Evolutionary conservation across 2,888 invertebrate genomes (phyloP), one percentile per base, ranked within the genome.

Genomic region (Chloromyia formosa): DNA sequence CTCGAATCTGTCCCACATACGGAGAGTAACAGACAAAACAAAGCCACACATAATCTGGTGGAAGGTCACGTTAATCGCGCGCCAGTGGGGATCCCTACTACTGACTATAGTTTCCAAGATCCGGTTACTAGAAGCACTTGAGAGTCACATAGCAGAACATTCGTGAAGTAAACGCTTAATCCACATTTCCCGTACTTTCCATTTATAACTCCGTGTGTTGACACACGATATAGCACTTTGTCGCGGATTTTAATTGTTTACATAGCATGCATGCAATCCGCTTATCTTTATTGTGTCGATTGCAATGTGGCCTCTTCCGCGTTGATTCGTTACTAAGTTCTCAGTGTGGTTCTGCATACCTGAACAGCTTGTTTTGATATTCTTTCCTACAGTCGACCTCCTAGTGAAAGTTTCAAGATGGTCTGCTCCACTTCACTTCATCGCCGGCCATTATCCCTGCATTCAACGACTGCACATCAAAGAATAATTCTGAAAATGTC

Each of bases 1-100:
- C 62, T 14, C 40, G 40, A 9, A 42, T 62, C 40, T 40, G 40
- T n/a, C 40, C 49, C 45, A 49, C 66, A 49, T 45, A 22, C 49
- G 22, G 20, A 1, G 35, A n/a, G 20, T 45, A 10, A 40, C 62
- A 66, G 14, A 62, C 62, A 66, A 66, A 66, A 66, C 49, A 40
- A 66, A 22, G 22, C 22, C 10, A 9, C 18, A 61, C 61, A 27
- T 61, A 7, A 16, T 40, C 62, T 64, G 62, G 18, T 49, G 66
- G 66, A 66, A 66, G 66, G 66, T 66, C 66, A 49, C 49, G 49
- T n/a, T 12, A 49, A 49, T 49, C 49, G 49, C 12, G 12, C 12
- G 49, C 49, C 49, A n/a, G 12, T 49, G 49, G 49, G 49, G 12
- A 12, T 49, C 12, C 27, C 49, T 49, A 1, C 12, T 49, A 49